Evolutionary conservation across 1,140 invertebrate genomes (phyloP), one percentile per base, ranked within the genome.

Genomic region (Saccostrea glomerata): DNA sequence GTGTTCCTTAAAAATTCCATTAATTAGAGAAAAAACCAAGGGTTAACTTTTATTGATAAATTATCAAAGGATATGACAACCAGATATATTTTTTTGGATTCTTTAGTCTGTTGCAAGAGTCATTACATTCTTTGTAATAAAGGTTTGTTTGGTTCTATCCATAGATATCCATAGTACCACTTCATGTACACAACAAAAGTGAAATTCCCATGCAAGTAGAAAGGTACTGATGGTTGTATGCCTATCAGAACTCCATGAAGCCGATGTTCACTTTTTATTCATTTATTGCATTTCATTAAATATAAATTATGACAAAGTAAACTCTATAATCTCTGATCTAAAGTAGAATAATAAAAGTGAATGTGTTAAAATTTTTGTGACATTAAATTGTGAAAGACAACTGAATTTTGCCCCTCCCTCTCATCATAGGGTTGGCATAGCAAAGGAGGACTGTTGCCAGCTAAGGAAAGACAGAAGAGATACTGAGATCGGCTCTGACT

Each of bases 141-240:
- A 84, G 84, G 63, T 87, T 89, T 89, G 88, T 89, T 89, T 89
- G 88, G 88, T 89, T 89, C 54, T 87, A 87, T 89, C 88, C 86
- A 86, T 89, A 89, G 88, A 89, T 89, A 66, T 86, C 88, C 88
- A 86, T 87, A 86, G 88, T 89, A 86, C 84, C 82, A 84, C 86
- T 87, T 85, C 82, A 85, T 89, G 86, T 86, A 56, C 86, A 86
- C 85, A 89, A 86, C 82, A 84, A 77, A 25, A 30, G 82, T 84
- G 82, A 84, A 54, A 84, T 84, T 84, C 82, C 82, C 54, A 54
- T 84, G 54, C 40, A 54, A 84, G 54, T 54, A 54, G 40, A 84
- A 84, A 89, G 88, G 88, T 89, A 89, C 88, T 89, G 86, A 86
- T 77, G 82, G 82, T 77, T 84, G 40, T 56, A 84, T 55, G 30